phyloP scores from a whole-genome alignment of 2,888 invertebrate species.

The Agrilus mali region DNA sequence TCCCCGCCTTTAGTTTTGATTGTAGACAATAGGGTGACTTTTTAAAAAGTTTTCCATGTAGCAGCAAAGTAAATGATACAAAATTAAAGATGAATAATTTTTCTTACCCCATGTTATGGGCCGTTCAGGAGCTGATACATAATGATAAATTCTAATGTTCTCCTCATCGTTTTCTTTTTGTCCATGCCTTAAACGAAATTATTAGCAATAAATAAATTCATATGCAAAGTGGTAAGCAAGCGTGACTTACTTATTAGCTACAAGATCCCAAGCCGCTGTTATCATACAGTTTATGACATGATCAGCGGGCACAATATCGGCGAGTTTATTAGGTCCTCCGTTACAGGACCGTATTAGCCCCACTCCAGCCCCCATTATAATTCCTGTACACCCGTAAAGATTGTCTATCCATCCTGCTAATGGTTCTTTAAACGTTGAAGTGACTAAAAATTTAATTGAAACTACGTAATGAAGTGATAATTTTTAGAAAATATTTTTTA shows the following conservation, averaged over 20 bases:
- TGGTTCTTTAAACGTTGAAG: constrained; percentile 58
- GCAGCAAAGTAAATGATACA: not conserved
- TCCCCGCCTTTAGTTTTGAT: no score
- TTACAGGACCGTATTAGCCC: constrained; percentile 64
- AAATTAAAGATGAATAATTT: no score
- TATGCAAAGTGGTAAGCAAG: no score
- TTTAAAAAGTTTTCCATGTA: no score
- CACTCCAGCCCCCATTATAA: constrained; percentile 58
- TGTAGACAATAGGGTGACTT: no score
- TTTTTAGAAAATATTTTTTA: constrained; percentile 9
- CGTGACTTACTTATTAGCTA: constrained; percentile 9
- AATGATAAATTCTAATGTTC: constrained; percentile 6
- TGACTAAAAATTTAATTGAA: constrained; percentile 29
- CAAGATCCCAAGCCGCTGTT: constrained; percentile 56
- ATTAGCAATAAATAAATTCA: no score
- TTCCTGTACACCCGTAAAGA: constrained; percentile 74
- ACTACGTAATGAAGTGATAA: no score
- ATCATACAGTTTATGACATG: constrained; percentile 69
- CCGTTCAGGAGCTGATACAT: constrained; percentile 7
- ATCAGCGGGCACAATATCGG: constrained; percentile 69
- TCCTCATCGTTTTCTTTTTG: constrained; percentile 1
- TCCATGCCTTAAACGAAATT: no score
- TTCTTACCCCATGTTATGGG: constrained; percentile 12
- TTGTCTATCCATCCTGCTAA: constrained; percentile 83
- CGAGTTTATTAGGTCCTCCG: constrained; percentile 55